Evolutionary conservation across 2,888 invertebrate genomes (phyloP).

Genomic region (Lepetodrilus schrolli): DNA sequence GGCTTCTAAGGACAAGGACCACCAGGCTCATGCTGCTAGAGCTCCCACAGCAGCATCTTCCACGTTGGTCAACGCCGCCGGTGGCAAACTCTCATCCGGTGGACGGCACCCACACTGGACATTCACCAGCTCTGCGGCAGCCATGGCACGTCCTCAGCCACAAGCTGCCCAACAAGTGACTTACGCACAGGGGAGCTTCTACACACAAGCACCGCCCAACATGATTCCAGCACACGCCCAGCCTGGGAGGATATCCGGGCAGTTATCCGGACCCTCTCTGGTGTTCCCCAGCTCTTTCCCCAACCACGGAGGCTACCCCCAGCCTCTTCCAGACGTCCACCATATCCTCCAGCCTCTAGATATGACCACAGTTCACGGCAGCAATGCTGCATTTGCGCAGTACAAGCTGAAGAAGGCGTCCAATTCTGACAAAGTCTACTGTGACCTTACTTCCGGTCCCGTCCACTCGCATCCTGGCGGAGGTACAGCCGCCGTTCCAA

Average conservation of each 20-base stretch:
- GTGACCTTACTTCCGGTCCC: not conserved
- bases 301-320: not conserved
- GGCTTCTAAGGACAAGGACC: not conserved
- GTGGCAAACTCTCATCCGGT: not conserved
- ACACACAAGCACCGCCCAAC: not conserved
- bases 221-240: slow-evolving; percentile 6
- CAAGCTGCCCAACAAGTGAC: no score
- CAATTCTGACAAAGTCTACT: slow-evolving; percentile 3
- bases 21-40: not conserved
- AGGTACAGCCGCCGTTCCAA: not conserved
- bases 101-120: no score
- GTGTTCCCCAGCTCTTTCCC: not conserved
- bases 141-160: no score
- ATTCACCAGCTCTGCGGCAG: no score
- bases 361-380: not conserved
- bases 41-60: not conserved
- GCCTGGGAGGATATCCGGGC: no score
- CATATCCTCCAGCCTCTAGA: not conserved
- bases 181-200: not conserved
- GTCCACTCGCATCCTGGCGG: no score
- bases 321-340: not conserved
- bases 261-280: no score
- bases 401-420: no score
- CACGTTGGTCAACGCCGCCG: not conserved
- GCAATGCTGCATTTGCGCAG: no score